Percentiles rank a stretch among this genome's conserved stretches.
These are phyloP conservation scores for Bathynomus jamesi DNA, from an alignment of 1,140 invertebrate species.

Conservation along the genomic window DNA sequence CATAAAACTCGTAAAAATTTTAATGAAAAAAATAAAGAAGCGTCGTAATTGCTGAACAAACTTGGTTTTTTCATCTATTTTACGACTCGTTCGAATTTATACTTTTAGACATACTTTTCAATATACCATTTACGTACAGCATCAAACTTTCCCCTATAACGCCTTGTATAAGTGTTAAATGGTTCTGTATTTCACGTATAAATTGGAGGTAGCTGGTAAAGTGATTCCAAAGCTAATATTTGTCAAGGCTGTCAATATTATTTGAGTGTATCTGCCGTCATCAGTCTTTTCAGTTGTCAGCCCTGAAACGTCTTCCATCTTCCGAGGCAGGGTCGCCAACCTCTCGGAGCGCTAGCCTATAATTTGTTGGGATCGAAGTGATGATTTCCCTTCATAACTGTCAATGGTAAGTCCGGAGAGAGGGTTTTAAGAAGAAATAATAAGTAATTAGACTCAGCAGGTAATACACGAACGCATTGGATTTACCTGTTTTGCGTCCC, in stretches of 20 bases:
- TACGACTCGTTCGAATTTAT: no score
- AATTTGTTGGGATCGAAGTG: background rate
- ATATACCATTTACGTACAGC: no score
- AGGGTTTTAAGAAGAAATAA: background rate
- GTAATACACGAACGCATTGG: background rate
- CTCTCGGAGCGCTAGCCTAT: background rate
- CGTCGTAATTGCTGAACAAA: no score
- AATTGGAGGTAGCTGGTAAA: background rate
- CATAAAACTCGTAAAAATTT: no score
- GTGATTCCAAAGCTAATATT: background rate
- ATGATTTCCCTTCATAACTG: slow-evolving; percentile 1
- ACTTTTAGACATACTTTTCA: no score
- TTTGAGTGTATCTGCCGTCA: background rate
- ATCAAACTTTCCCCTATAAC: no score
- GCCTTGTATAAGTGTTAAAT: no score
- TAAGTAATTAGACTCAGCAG: background rate
- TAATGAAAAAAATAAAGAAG: no score
- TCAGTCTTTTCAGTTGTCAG: background rate
- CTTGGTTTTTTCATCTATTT: no score
- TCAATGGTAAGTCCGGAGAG: background rate
- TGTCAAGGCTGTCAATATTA: no score
- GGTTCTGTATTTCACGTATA: no score
- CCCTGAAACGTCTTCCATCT: background rate
- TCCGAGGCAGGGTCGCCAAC: background rate
- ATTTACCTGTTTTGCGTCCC: background rate